Base-by-base conservation (phyloP, 2,113 vertebrate species). In the Bombycilla garrulus region DNA sequence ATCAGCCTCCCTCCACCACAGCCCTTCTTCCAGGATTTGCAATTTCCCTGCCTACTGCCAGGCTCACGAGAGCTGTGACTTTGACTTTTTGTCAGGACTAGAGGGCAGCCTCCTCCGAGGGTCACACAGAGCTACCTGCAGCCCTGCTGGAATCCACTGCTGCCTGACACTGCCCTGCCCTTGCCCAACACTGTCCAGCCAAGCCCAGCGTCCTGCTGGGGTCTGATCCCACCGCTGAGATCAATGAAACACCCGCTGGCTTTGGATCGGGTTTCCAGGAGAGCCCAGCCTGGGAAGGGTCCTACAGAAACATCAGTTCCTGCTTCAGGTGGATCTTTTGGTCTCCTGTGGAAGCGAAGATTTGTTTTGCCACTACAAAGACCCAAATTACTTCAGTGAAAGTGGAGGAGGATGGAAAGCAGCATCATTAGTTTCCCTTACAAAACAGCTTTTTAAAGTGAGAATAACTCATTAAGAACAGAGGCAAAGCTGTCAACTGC, bases 281-380 rank as follows among this genome's bases (percentile, higher is more conserved):
- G 5, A 53, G 29, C 51, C 70, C 86, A 66, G 47, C 29, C 79
- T 60, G 16, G 26, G 57, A 29, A 61, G 10, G 1, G 6, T 31
- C 67, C 83, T 77, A 19, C 16, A 57, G 64, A 50, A 77, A 40
- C 45, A 42, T 40, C 24, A 22, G 18, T 5, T 91, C 42, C 80
- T 5, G 1, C 23, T 82, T 22, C 66, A 76, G 50, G n/a, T 1
- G 9, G 1, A 11, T 50, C 62, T 86, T 90, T 53, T 57, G 22
- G 40, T 45, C 64, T 65, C 60, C 0, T 1, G 4, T 18, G 50
- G 57, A 70, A 80, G 36, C 0, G 0, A 83, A 25, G 47, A 15
- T 69, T 95, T 54, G 23, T 57, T 90, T 69, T 85, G 36, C 57
- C 54, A 29, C 83, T 45, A 60, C 28, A 61, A 29, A 87, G 51